Evolutionary conservation across 2,888 invertebrate genomes (phyloP), one percentile per base, ranked within the genome.

Genomic region (Drosophila helvetica): DNA sequence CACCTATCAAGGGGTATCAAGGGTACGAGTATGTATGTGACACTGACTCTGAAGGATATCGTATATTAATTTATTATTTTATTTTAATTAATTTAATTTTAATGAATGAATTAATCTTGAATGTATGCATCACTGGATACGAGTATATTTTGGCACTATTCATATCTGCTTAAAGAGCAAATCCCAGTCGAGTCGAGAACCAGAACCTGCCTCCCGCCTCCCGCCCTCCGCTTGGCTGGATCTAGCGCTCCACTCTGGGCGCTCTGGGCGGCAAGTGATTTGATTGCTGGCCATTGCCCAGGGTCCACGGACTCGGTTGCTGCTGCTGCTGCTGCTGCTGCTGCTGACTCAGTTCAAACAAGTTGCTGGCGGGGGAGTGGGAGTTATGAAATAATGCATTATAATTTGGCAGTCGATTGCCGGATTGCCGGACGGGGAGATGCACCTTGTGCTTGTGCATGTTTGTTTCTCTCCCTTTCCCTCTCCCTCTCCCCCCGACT

Each of bases 191-290:
- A 38, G 38, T 38, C 38, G 38, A n/a, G 38, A 18, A 19, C 25
- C 8, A 66, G 66, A 50, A 67, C 33, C 25, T 17, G 0, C 15
- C n/a, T 70, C 72, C 79, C n/a, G n/a, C n/a, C n/a, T n/a, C n/a
- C n/a, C n/a, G n/a, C 1, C 15, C n/a, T 70, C 72, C 79, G 75
- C 81, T 78, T 64, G 76, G 62, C 43, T 61, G 43, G 69, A 46
- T 47, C 61, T 52, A 55, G 55, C 42, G 66, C 75, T 73, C 67
- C 48, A 51, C 25, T 55, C 61, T 51, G 55, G 7, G 25, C 47
- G 79, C 79, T 79, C 77, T 75, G 78, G 87, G 89, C 89, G 89
- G 88, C 89, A 89, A 90, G 90, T 90, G 90, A 88, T 89, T 80
- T 80, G 80, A 86, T 86, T 86, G 74, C 66, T 60, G 68, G 52